Conservation (phyloP, 2,888 invertebrate genomes). For the Cosmia trapezina region DNA sequence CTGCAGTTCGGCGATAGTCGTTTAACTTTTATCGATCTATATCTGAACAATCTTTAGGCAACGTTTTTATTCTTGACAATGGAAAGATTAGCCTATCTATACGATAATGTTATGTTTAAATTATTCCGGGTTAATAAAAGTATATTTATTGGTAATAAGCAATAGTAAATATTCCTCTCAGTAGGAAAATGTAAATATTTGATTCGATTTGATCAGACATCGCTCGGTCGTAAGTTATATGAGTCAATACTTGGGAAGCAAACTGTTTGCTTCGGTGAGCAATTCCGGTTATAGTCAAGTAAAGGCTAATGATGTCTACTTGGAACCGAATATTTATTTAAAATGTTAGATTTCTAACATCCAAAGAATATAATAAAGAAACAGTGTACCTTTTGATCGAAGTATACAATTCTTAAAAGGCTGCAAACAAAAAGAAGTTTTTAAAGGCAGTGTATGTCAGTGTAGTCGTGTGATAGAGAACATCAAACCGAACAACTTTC, state of each 20-base stretch:
- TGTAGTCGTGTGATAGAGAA: too few species aligned
- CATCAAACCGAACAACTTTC: too few species aligned
- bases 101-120: constrained; percentile 35
- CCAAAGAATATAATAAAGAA: not conserved
- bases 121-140: constrained; percentile 40
- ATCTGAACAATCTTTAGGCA: constrained; percentile 62
- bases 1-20: constrained; percentile 79
- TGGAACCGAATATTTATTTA: constrained; percentile 1
- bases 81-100: constrained; percentile 27
- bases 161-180: constrained; percentile 31
- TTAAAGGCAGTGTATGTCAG: too few species aligned
- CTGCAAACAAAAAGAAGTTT: not conserved
- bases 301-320: constrained; percentile 15
- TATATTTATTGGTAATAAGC: constrained; percentile 45
- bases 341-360: not conserved
- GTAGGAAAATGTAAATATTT: constrained; percentile 46
- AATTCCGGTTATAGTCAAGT: not conserved
- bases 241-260: constrained; percentile 35
- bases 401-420: not conserved
- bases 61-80: constrained; percentile 33
- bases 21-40: constrained; percentile 79
- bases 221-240: constrained; percentile 27
- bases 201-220: constrained; percentile 44
- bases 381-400: not conserved
- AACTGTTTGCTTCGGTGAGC: constrained; percentile 25